These are phyloP conservation scores for Cydia pomonella DNA, from an alignment of 1,140 invertebrate genomes.

Conservation along the genomic window DNA sequence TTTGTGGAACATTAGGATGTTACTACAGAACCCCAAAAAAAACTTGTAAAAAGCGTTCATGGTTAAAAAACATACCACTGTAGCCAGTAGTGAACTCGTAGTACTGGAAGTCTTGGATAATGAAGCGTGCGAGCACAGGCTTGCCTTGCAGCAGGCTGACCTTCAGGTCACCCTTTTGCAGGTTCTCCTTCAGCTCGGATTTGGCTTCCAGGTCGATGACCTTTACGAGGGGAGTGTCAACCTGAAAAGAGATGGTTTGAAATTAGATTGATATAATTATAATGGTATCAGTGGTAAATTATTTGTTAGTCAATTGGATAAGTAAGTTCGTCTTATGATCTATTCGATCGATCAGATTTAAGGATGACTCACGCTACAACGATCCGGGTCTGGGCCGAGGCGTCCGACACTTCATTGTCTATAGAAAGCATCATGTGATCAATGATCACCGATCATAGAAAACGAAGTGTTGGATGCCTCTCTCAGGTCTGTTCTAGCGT, in stretches of 20 bases:
- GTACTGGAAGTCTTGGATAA: slow-evolving; percentile 81
- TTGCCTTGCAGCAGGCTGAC: slow-evolving; percentile 77
- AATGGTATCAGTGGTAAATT: too few species aligned
- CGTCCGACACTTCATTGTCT: too few species aligned
- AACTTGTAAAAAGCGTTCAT: background rate
- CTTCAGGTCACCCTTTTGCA: slow-evolving; percentile 78
- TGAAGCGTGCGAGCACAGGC: slow-evolving; percentile 71
- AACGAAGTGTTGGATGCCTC: too few species aligned
- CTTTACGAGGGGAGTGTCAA: slow-evolving; percentile 79
- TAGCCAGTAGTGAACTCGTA: slow-evolving; percentile 78
- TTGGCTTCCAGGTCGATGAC: slow-evolving; percentile 77
- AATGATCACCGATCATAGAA: too few species aligned
- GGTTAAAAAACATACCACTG: slow-evolving; percentile 76
- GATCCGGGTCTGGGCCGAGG: too few species aligned
- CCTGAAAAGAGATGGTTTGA: slow-evolving; percentile 38
- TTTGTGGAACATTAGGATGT: too few species aligned
- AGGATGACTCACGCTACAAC: too few species aligned
- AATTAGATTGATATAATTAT: background rate
- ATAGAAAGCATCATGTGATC: too few species aligned
- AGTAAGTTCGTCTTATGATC: background rate
- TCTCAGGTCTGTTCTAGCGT: too few species aligned
- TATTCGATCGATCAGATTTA: too few species aligned
- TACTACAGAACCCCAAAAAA: too few species aligned
- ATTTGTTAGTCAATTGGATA: background rate
- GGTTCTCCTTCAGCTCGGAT: slow-evolving; percentile 72